Conservation (phyloP, 2,888 invertebrate genomes). For the Agonopterix arenella region DNA sequence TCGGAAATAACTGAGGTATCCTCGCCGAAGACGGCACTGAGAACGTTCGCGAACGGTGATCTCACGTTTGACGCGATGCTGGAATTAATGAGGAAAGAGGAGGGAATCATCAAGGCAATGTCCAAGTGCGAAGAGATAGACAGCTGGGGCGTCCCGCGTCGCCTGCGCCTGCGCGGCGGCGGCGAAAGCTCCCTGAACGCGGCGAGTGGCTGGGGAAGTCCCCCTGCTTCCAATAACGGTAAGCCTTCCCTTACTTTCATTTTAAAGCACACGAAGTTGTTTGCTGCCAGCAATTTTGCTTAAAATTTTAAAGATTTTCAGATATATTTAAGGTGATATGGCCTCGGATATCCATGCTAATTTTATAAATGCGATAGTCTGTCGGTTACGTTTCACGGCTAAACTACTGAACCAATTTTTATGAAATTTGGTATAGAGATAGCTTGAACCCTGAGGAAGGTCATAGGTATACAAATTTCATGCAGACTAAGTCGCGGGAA, state of each 20-base stretch:
- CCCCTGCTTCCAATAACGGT: conserved; percentile 82
- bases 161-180: conserved; percentile 83
- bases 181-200: conserved; percentile 89
- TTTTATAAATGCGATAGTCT: too few relatives aligned
- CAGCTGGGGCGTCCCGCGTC: conserved; percentile 79
- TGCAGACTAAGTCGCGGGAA: too few relatives aligned
- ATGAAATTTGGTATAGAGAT: too few relatives aligned
- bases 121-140: conserved; percentile 32
- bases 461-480: too few relatives aligned
- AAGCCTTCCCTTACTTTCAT: conserved; percentile 12
- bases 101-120: conserved; percentile 41
- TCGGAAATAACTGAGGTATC: conserved; percentile 37
- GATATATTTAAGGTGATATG: too few relatives aligned
- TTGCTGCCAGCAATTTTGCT: too few relatives aligned
- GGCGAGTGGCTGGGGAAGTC: conserved; percentile 87
- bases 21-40: conserved; percentile 38
- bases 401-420: too few relatives aligned
- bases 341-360: too few relatives aligned
- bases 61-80: conserved; percentile 68
- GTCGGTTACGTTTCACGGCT: too few relatives aligned
- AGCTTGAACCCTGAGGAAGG: too few relatives aligned
- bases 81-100: conserved; percentile 53
- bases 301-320: too few relatives aligned
- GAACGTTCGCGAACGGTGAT: conserved; percentile 66
- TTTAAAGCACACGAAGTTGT: too few relatives aligned